These are phyloP conservation scores for Cydia amplana DNA, from an alignment of 1,140 invertebrate genomes.

Conservation along the genomic window DNA sequence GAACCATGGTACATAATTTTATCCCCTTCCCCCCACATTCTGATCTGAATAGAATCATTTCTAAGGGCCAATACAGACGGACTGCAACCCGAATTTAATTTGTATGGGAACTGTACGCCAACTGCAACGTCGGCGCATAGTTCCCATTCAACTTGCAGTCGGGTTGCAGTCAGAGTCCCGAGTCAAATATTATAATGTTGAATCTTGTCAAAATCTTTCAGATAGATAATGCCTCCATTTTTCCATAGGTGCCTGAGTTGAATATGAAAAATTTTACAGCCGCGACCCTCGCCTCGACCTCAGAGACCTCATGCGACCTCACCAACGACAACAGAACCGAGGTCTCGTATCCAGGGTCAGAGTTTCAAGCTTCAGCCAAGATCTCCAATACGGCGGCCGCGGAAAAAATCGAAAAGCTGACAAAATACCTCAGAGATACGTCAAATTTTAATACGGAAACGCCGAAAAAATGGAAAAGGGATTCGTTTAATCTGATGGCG, in stretches of 20 bases:
- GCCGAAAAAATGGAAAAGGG: constrained; percentile 62
- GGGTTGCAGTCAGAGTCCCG: no score
- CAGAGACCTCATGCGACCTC: constrained; percentile 50
- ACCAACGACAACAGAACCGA: constrained; percentile 60
- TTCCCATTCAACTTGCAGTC: no score
- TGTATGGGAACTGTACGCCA: no score
- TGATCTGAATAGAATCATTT: no score
- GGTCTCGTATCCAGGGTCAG: constrained; percentile 43
- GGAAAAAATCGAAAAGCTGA: constrained; percentile 76
- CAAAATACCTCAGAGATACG: constrained; percentile 62
- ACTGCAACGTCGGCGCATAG: no score
- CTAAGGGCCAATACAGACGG: no score
- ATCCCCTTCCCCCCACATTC: no score
- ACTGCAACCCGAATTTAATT: no score
- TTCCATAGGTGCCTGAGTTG: constrained; percentile 67
- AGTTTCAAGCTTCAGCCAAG: constrained; percentile 40
- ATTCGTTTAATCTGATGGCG: constrained; percentile 35
- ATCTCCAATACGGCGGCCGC: constrained; percentile 44
- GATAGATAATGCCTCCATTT: constrained; percentile 37
- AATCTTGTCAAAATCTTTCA: not conserved
- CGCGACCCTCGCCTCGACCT: constrained; percentile 51
- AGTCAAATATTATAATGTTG: no score
- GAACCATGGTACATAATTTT: no score
- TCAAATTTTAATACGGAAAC: constrained; percentile 39
- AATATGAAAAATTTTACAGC: constrained; percentile 71